phyloP scores from a whole-genome alignment of 1,140 invertebrate species.

The Rhizoglyphus robini region DNA sequence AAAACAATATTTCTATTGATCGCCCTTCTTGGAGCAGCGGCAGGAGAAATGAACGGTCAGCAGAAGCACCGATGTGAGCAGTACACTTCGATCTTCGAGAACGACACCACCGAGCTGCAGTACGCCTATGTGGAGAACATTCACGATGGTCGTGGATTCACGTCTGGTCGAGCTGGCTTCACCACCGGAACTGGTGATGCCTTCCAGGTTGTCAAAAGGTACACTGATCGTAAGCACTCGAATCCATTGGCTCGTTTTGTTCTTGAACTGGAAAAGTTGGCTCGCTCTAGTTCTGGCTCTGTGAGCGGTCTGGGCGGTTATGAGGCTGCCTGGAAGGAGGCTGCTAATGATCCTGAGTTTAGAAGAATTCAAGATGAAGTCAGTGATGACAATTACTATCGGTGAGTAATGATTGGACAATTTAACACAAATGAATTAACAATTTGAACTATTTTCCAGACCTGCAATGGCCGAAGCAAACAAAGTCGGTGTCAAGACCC shows the following conservation, averaged over 20 bases:
- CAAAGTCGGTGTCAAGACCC: not conserved
- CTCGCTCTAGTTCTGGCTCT: not conserved
- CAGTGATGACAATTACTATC: slow-evolving; percentile 6
- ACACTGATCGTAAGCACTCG: not conserved
- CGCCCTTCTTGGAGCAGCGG: not conserved
- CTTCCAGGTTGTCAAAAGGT: not conserved
- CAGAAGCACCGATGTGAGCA: slow-evolving; percentile 14
- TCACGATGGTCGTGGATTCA: slow-evolving; percentile 15
- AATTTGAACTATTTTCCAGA: no score
- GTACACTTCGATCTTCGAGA: slow-evolving; percentile 17
- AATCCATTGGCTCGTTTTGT: slow-evolving; percentile 17
- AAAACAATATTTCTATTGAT: not conserved
- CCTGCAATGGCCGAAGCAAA: slow-evolving; percentile 5
- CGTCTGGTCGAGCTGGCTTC: slow-evolving; percentile 11
- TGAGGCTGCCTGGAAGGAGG: slow-evolving; percentile 7
- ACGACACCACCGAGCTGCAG: slow-evolving; percentile 14
- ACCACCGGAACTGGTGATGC: slow-evolving; percentile 11
- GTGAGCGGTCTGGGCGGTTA: not conserved
- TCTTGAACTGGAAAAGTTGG: not conserved
- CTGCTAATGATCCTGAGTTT: slow-evolving; percentile 2
- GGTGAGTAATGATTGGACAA: not conserved
- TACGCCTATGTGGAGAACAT: slow-evolving; percentile 14
- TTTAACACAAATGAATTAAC: no score
- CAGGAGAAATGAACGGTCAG: not conserved
- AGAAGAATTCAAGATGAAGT: slow-evolving; percentile 16